Evolutionary conservation across 2,113 vertebrate species (phyloP), one percentile per base, ranked within the genome.

Genomic region (Empidonax traillii): DNA sequence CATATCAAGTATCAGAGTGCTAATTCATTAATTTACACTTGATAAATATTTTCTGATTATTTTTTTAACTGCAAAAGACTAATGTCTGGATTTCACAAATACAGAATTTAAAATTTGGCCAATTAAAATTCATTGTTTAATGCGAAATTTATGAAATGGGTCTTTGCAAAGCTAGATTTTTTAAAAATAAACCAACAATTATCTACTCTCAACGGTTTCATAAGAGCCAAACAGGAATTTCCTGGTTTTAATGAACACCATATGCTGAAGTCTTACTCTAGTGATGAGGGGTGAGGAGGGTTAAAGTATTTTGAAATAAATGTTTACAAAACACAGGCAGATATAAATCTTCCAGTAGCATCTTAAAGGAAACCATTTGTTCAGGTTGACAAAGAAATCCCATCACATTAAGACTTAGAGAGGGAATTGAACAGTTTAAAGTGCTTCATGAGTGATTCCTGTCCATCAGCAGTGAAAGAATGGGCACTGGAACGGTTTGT

Each of bases 141-240:
- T 44, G 20, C 35, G 13, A 53, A 31, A 43, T 59, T 53, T 66
- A 8, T 68, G 68, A 61, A 94, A 87, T 31, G 66, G 6, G 12
- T 67, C 7, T 49, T 46, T 35, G 16, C 8, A 46, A 73, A 82
- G 14, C 49, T 72, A 58, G 65, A 65, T 72, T 79, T 6, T 20
- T 6, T 20, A 39, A 80, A 90, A 43, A 15, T 52, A 28, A 52
- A 52, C 51, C 51, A 52, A 28, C 28, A 44, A 20, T 85, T 94
- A 87, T 55, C 58, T 62, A 33, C 20, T 91, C 33, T 67, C 21
- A 80, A 28, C 47, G 63, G 63, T 89, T 97, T 53, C 39, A 55
- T 56, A 61, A 92, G 68, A 77, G 14, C 13, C 61, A 85, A 92
- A 5, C 14, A 85, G 65, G 83, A 91, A 92, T 94, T 94, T 94